Base-by-base conservation (phyloP, 2,888 invertebrate genomes). In the Lobophora halterata region DNA sequence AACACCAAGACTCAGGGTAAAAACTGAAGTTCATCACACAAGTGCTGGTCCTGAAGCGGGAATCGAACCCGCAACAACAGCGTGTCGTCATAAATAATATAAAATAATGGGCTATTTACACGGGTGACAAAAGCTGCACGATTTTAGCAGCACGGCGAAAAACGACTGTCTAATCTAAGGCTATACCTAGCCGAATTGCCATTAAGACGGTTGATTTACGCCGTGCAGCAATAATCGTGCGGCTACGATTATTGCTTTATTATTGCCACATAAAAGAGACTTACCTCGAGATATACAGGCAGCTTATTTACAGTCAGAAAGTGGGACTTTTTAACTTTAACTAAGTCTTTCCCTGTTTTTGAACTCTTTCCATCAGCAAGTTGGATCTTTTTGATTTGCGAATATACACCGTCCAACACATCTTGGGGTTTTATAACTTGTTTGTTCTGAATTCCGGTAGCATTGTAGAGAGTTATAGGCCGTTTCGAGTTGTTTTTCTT, bases 311-410 rank as follows among this genome's bases (percentile, higher is more conserved):
- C 51, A 39, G 65, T 52, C 24, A 74, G 4, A 41, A 79, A 71
- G 2, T 36, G 31, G 0, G 57, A 59, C 14, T 56, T 65, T 9
- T 63, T 70, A 9, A 32, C 57, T 12, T 41, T 56, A 11, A 33
- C 25, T 3, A 61, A 11, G 4, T 45, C 35, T 38, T 52, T 58
- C 11, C 6, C 2, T 10, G 13, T 31, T 42, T 52, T 61, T 3
- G 27, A 28, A 20, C 23, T 54, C 31, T 33, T 62, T 1, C 38
- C 9, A 17, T 86, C 83, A 1, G 83, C 79, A 2, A 46, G 56
- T 23, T 79, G 72, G 3, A 82, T 65, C 0, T 70, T 74, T 52
- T 65, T 72, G n/a, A 86, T 51, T 56, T 85, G 79, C 5, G 52
- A 52, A 8, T 63, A 60, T 5, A 85, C 71, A 43, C 52, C 63